Percentiles rank a stretch among this genome's conserved stretches.
Conservation (phyloP, 2,888 invertebrate genomes). For the Gastrophysa polygoni region DNA sequence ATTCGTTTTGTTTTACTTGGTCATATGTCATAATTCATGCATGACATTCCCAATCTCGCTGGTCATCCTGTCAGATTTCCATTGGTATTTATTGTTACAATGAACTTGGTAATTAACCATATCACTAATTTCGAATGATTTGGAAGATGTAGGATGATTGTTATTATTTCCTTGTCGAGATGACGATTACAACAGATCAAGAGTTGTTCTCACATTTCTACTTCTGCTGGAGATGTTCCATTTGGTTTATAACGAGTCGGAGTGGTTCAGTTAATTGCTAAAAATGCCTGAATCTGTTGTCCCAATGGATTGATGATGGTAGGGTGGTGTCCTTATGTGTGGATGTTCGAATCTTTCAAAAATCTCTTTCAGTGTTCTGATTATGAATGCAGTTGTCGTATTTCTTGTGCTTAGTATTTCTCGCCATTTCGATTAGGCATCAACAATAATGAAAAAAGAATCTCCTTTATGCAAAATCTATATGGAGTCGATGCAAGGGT, state of each 20-base stretch:
- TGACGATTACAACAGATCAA: not conserved
- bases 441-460: not conserved
- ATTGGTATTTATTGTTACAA: too few relatives aligned
- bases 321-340: not conserved
- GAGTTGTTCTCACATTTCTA: not conserved
- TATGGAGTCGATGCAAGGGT: not conserved
- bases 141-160: too few relatives aligned
- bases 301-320: not conserved
- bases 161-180: too few relatives aligned
- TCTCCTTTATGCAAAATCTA: not conserved
- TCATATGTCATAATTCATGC: too few relatives aligned
- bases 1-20: too few relatives aligned
- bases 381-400: not conserved
- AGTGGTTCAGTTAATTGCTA: not conserved
- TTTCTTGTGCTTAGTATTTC: not conserved
- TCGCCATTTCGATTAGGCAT: not conserved
- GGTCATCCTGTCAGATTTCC: too few relatives aligned
- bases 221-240: not conserved
- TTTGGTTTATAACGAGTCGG: not conserved
- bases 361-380: not conserved
- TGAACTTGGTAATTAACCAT: too few relatives aligned
- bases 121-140: too few relatives aligned
- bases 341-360: not conserved
- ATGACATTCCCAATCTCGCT: too few relatives aligned
- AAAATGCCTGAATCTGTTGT: not conserved